Evolutionary conservation across 53 echinoderm and acorn worm genomes (phyloP).

Genomic region (Stichopus horrens): DNA sequence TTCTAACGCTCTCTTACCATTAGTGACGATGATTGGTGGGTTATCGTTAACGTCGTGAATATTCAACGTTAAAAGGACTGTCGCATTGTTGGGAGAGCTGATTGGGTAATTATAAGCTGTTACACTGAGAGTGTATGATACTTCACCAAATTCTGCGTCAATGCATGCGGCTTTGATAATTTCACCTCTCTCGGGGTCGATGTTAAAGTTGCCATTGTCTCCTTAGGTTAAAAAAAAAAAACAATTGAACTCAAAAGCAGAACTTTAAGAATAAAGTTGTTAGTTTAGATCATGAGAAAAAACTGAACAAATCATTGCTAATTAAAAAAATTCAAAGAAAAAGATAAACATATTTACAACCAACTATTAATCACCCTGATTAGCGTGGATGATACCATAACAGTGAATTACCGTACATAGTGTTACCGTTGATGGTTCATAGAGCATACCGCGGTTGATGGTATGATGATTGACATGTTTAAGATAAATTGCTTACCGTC

Average conservation of each 20-base stretch:
- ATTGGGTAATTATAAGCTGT: slow-evolving; percentile 11
- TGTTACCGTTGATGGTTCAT: too few relatives aligned
- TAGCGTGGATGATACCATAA: too few relatives aligned
- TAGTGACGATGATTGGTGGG: slow-evolving; percentile 14
- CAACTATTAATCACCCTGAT: too few relatives aligned
- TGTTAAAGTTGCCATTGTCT: not conserved
- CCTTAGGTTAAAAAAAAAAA: not conserved
- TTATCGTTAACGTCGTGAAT: slow-evolving; percentile 32
- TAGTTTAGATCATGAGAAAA: not conserved
- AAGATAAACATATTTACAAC: too few relatives aligned
- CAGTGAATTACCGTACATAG: too few relatives aligned
- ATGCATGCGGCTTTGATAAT: not conserved
- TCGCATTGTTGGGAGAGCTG: slow-evolving; percentile 2
- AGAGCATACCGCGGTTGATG: too few relatives aligned
- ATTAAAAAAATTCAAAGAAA: too few relatives aligned
- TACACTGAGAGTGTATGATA: not conserved
- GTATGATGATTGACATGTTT: too few relatives aligned
- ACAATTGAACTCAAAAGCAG: not conserved
- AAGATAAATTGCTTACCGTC: not conserved
- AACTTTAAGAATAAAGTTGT: not conserved
- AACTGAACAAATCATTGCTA: too few relatives aligned
- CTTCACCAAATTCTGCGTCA: not conserved
- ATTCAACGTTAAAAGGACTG: slow-evolving; percentile 1
- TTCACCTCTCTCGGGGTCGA: slow-evolving; percentile 18
- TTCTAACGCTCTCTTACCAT: not conserved